phyloP scores from a whole-genome alignment of 2,888 invertebrate genomes.

The Ernsta delagoae region DNA sequence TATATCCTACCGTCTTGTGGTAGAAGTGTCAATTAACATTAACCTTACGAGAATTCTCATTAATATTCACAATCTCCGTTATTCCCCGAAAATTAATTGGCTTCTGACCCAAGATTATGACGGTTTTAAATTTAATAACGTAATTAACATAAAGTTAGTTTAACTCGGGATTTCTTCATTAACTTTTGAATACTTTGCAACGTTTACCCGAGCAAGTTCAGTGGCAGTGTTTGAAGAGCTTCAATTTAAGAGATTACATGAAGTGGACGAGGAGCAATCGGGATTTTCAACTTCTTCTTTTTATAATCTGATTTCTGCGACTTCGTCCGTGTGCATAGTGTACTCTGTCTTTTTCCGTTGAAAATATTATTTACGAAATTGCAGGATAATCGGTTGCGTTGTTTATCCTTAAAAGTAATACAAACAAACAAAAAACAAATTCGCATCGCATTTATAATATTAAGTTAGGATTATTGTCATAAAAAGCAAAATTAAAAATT shows the following conservation, averaged over 20 bases:
- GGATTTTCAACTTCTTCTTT: neutral
- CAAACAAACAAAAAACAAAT: no score
- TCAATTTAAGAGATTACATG: neutral
- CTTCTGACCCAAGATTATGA: constrained; percentile 7
- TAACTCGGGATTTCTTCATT: constrained; percentile 12
- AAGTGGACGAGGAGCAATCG: neutral
- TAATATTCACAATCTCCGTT: constrained; percentile 3
- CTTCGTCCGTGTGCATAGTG: no score
- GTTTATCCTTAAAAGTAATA: no score
- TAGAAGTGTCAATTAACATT: neutral
- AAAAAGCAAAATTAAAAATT: no score
- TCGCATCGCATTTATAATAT: no score
- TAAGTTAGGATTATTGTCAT: no score
- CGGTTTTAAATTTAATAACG: constrained; percentile 8
- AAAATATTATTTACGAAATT: no score
- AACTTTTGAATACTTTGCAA: constrained; percentile 3
- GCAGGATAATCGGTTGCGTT: no score
- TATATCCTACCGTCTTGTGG: no score
- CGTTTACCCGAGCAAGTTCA: neutral
- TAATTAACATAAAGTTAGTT: constrained; percentile 17
- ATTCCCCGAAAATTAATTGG: constrained; percentile 13
- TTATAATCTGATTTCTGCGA: neutral
- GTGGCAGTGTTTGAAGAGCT: neutral
- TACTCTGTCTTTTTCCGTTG: no score
- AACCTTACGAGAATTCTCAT: neutral